Conservation (phyloP, 2,113 vertebrate genomes). For the Aegypius monachus region DNA sequence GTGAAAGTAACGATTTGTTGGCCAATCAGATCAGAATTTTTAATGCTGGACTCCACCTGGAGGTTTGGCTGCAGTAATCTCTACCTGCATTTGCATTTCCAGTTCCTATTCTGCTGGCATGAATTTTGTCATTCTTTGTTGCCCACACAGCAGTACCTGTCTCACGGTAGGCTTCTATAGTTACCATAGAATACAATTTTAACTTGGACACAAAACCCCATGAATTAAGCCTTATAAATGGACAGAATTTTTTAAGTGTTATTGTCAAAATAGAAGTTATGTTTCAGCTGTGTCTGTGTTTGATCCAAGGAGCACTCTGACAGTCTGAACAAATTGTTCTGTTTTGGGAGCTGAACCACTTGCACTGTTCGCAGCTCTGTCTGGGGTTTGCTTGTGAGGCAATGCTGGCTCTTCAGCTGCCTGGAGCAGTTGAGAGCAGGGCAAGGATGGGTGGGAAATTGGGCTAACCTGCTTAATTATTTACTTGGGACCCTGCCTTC, state of each 20-base stretch:
- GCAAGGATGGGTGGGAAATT: neutral
- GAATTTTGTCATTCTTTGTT: neutral
- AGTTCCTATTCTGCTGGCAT: neutral
- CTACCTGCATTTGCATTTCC: neutral
- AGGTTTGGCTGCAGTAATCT: neutral
- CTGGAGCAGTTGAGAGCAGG: neutral
- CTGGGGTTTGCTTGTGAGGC: neutral
- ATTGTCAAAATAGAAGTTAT: rapidly evolving
- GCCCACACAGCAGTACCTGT: neutral
- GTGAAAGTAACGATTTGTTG: too few relatives aligned
- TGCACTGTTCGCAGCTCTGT: neutral
- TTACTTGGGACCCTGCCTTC: neutral
- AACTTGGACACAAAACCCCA: neutral
- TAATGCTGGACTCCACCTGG: too few relatives aligned
- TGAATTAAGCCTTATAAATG: neutral
- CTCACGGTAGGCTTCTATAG: too few relatives aligned
- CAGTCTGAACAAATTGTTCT: neutral
- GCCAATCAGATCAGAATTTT: neutral
- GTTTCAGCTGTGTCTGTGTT: neutral
- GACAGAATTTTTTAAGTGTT: too few relatives aligned
- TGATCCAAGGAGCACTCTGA: neutral
- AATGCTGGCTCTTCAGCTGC: neutral
- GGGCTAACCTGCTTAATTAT: neutral
- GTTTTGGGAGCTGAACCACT: neutral
- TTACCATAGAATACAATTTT: neutral